Conservation (phyloP, 2,888 invertebrate genomes). For the Glaucopsyche alexis region DNA sequence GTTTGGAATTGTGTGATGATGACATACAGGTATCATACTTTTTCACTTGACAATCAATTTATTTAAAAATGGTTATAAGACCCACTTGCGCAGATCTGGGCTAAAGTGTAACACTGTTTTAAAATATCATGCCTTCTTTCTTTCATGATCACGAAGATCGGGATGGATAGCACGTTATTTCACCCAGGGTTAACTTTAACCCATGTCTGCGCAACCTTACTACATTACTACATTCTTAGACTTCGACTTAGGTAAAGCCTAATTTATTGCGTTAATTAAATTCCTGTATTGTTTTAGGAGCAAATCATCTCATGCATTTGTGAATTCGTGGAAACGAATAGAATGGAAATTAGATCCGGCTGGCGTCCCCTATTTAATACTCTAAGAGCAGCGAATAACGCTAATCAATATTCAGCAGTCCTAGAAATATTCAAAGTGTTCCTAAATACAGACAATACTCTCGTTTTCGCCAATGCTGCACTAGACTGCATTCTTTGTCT, state of each 20-base stretch:
- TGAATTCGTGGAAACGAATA: conserved; percentile 96
- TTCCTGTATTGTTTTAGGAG: conserved; percentile 77
- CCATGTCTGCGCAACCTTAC: no score
- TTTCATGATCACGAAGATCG: no score
- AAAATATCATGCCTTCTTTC: no score
- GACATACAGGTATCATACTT: conserved; percentile 87
- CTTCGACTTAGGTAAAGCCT: not conserved
- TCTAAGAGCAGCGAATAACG: conserved; percentile 90
- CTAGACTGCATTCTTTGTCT: conserved; percentile 96
- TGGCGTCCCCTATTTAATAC: conserved; percentile 98
- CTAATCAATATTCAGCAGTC: conserved; percentile 86
- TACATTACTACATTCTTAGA: no score
- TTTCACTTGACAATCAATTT: not conserved
- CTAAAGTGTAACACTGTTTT: no score
- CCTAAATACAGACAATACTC: conserved; percentile 93
- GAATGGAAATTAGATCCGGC: conserved; percentile 95
- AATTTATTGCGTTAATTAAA: not conserved
- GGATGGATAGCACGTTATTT: no score
- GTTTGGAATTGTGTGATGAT: conserved; percentile 94
- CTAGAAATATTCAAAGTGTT: conserved; percentile 97
- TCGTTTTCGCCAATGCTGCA: conserved; percentile 96
- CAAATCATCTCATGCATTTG: conserved; percentile 96
- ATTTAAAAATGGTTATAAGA: no score
- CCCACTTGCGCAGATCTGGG: no score
- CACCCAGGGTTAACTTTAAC: no score